A percentile compares a stretch with the other conserved stretches of the same genome.
Evolutionary conservation across 2,113 vertebrate species (phyloP).

Genomic region (Hemibagrus wyckioides): DNA sequence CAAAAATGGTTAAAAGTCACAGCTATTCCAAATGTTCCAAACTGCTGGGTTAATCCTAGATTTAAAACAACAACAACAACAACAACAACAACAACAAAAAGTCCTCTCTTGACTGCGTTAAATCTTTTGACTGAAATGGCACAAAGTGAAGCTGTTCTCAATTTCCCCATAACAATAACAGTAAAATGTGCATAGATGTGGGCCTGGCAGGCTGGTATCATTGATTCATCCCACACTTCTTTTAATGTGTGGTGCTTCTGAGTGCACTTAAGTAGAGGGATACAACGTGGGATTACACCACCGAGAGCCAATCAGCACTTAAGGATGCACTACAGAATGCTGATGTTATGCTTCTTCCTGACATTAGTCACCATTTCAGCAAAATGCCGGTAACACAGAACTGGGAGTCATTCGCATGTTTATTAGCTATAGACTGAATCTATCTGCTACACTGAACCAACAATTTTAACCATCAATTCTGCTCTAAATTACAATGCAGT

Average conservation of each 20-base stretch:
- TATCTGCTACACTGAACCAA: not conserved
- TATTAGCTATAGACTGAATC: not conserved
- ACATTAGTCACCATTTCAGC: not conserved
- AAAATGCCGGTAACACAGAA: not conserved
- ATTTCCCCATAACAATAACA: not conserved
- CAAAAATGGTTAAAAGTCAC: not conserved
- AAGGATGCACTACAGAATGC: not conserved
- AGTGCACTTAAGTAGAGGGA: conserved; percentile 2
- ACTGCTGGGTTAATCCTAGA: not conserved
- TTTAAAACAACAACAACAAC: too few relatives aligned
- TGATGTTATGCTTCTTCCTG: not conserved
- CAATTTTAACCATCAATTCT: not conserved
- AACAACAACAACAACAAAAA: too few relatives aligned
- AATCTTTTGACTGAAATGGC: not conserved
- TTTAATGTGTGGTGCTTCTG: not conserved
- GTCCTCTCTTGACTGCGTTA: not conserved
- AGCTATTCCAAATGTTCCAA: not conserved
- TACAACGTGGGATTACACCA: not conserved
- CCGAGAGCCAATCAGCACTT: not conserved
- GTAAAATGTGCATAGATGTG: not conserved
- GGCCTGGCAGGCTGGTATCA: not conserved
- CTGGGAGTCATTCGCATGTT: not conserved
- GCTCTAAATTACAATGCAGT: not conserved
- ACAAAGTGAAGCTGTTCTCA: not conserved
- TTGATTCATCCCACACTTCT: not conserved